Conservation (phyloP, 1,140 invertebrate genomes). For the Drosophila varians region DNA sequence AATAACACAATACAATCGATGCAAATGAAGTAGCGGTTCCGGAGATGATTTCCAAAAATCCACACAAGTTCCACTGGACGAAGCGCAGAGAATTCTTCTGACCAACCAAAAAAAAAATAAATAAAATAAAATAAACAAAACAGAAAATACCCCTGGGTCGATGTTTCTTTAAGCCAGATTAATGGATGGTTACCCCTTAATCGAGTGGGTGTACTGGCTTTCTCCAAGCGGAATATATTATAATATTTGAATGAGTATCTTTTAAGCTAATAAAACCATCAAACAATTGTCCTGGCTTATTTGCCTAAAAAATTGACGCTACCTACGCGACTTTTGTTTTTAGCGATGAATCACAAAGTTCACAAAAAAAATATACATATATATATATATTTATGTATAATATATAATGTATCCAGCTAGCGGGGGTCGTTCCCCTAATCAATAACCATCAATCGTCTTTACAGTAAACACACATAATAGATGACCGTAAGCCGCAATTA, state of each 20-base stretch:
- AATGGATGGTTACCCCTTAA: conserved; percentile 53
- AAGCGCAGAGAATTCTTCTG: conserved; percentile 15
- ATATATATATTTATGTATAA: not conserved
- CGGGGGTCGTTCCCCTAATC: conserved; percentile 51
- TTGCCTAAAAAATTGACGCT: conserved; percentile 76
- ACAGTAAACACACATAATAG: conserved; percentile 75
- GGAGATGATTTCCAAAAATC: conserved; percentile 8
- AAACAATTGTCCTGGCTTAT: conserved; percentile 10
- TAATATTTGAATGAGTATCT: not conserved
- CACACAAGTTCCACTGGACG: conserved; percentile 10
- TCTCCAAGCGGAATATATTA: not conserved
- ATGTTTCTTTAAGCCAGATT: conserved; percentile 77
- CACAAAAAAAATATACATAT: not conserved
- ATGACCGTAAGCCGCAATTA: conserved; percentile 76
- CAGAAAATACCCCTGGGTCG: too few species aligned
- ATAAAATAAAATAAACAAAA: conserved; percentile 64
- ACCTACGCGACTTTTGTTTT: conserved; percentile 76
- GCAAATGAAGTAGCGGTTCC: conserved; percentile 72
- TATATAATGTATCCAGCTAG: not conserved
- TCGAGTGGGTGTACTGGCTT: not conserved
- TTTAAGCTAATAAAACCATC: not conserved
- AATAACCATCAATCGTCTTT: conserved; percentile 81
- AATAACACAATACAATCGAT: conserved; percentile 62
- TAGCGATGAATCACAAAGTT: conserved; percentile 67
- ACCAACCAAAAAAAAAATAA: too few species aligned